A percentile compares a stretch with the other conserved stretches of the same genome.
phyloP scores from a whole-genome alignment of 2,113 vertebrate genomes.

The Natator depressus region DNA sequence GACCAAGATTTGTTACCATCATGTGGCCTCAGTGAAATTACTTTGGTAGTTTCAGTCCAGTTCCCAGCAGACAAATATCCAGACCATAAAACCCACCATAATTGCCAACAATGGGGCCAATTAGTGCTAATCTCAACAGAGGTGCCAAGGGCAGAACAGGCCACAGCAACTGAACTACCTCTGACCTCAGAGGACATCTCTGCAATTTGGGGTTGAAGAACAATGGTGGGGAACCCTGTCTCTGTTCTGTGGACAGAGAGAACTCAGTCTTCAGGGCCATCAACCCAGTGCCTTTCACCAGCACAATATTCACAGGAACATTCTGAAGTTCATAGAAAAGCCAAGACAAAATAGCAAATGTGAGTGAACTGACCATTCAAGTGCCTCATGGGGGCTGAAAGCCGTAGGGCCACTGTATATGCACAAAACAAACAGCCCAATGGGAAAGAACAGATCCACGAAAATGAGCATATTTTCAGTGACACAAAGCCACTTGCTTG shows the following conservation, averaged over 20 bases:
- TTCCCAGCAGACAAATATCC: background rate
- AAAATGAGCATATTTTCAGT: slow-evolving; percentile 18
- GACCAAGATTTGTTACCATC: background rate
- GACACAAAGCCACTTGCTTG: slow-evolving; percentile 62
- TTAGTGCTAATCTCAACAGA: background rate
- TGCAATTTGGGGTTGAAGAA: background rate
- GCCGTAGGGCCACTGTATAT: background rate
- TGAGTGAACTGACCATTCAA: slow-evolving; percentile 49
- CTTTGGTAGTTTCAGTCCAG: background rate
- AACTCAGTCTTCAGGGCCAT: slow-evolving; percentile 10
- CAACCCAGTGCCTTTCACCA: background rate
- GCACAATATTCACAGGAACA: slow-evolving; percentile 26
- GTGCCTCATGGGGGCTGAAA: slow-evolving; percentile 55
- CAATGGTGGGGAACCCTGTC: slow-evolving; percentile 41
- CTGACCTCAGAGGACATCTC: slow-evolving; percentile 13
- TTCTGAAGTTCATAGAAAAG: slow-evolving; percentile 53
- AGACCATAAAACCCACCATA: background rate
- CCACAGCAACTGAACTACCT: background rate
- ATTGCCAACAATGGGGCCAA: background rate
- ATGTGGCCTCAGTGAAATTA: background rate
- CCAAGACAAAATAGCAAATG: background rate
- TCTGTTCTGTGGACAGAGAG: background rate
- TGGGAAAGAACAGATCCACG: background rate
- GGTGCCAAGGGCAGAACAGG: background rate
- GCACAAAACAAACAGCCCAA: slow-evolving; percentile 46